Conservation (phyloP, 37 sponge, comb jelly and placozoan species). For the Eunapius fragilis region DNA sequence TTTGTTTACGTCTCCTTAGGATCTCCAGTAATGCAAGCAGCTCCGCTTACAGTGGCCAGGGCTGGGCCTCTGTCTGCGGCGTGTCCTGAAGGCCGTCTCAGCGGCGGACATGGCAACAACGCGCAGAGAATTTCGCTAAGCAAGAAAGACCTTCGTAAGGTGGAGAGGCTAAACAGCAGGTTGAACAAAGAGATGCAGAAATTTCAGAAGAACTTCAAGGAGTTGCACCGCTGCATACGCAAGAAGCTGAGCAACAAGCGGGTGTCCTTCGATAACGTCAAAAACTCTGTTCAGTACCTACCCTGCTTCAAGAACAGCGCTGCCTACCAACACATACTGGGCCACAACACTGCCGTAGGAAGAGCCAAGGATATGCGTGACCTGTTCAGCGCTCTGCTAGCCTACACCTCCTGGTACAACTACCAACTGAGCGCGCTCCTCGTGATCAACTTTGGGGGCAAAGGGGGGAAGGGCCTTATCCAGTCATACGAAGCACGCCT, state of each 20-base stretch:
- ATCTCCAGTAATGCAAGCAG: neutral
- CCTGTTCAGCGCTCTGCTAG: conserved; percentile 22
- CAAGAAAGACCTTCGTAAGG: neutral
- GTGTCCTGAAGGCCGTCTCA: neutral
- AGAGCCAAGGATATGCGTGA: neutral
- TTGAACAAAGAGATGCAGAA: neutral
- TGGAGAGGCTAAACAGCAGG: neutral
- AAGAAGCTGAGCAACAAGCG: neutral
- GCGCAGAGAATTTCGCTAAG: neutral
- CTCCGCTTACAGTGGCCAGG: neutral
- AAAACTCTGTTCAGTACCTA: neutral
- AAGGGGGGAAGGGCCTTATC: conserved; percentile 7
- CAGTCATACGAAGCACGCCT: conserved; percentile 23
- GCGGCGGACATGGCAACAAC: neutral
- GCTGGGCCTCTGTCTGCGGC: neutral
- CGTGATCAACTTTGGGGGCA: conserved; percentile 20
- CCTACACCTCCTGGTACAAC: conserved; percentile 52
- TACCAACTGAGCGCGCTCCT: conserved; percentile 24
- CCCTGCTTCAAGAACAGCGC: neutral
- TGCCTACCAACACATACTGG: neutral
- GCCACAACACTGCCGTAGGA: conserved; percentile 1
- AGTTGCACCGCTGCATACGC: neutral
- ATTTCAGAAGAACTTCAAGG: neutral
- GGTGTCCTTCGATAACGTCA: neutral
- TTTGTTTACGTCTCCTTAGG: neutral